Evolutionary conservation across 2,888 invertebrate species (phyloP), one percentile per base, ranked within the genome.

Genomic region (Conops quadrifasciatus): DNA sequence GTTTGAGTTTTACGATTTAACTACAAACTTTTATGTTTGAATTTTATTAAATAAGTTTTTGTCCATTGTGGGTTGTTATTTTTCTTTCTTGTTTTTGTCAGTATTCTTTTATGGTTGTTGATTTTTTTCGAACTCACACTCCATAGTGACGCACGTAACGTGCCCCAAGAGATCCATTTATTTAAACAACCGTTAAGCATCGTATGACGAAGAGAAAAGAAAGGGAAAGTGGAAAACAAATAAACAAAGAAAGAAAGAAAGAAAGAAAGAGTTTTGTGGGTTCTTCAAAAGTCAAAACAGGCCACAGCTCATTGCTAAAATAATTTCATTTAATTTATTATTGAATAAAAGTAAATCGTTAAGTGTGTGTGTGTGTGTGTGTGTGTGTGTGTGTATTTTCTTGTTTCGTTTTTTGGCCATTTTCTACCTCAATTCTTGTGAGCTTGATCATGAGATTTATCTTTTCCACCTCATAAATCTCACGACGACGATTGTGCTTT

Each of bases 101-200:
- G 64, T 66, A 74, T 75, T 74, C 68, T 64, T 75, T 77, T 76
- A 76, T 76, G 76, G 75, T 49, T 49, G n/a, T 19, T 5, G 19
- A 15, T 11, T 21, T 28, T 26, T 58, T 26, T 58, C 58, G n/a
- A 19, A 43, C 45, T 11, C n/a, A 49, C 11, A 49, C 73, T 72
- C 73, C 75, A 74, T 75, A 76, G 74, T 76, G 75, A 76, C 75
- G 66, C 74, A 73, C 74, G 75, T 78, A 77, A 78, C 74, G 77
- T 74, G 72, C 51, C 78, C 75, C 78, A 69, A 28, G 78, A 75
- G 78, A 71, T 75, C 78, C 36, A 36, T 36, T 36, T 76, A 77
- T 78, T 76, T 75, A 74, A 76, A 75, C 76, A 75, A 74, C 76
- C 76, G 78, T 77, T 77, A 77, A 76, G 76, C 75, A 76, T 72